phyloP scores from a whole-genome alignment of 2,888 invertebrate species.

The Agrochola macilenta region DNA sequence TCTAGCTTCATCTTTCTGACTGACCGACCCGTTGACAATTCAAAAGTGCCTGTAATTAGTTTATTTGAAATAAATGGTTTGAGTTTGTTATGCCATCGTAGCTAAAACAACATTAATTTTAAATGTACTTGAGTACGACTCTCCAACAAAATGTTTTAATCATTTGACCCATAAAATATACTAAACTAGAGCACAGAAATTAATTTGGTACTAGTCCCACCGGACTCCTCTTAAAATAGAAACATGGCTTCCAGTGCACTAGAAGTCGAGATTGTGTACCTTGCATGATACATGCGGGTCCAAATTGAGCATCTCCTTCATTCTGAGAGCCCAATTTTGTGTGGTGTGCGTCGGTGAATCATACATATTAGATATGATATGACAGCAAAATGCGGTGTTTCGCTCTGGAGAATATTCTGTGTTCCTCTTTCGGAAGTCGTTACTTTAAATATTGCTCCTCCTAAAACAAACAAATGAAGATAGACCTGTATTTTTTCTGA shows the following conservation, averaged over 20 bases:
- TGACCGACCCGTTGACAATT: no score
- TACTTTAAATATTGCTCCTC: slow-evolving; percentile 12
- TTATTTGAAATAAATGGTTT: no score
- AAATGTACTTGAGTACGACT: background rate
- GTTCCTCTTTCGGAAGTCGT: background rate
- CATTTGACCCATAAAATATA: background rate
- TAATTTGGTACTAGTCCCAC: slow-evolving; percentile 5
- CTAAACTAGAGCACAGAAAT: background rate
- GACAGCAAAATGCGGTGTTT: slow-evolving; percentile 21
- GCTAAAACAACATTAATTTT: background rate
- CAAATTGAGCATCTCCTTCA: slow-evolving; percentile 34
- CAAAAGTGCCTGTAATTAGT: no score
- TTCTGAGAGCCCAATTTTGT: slow-evolving; percentile 30
- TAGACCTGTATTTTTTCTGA: background rate
- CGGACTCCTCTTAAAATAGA: slow-evolving; percentile 22
- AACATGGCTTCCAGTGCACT: slow-evolving; percentile 22
- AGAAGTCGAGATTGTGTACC: slow-evolving; percentile 20
- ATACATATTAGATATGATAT: slow-evolving; percentile 41
- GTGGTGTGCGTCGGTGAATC: slow-evolving; percentile 24
- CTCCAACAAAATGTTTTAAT: background rate
- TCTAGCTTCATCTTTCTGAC: no score
- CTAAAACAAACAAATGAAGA: slow-evolving; percentile 9
- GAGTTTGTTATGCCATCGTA: background rate
- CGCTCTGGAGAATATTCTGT: slow-evolving; percentile 13
- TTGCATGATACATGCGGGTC: slow-evolving; percentile 30